Conservation (phyloP, 2,888 invertebrate genomes). For the Heteromyza rotundicornis region DNA sequence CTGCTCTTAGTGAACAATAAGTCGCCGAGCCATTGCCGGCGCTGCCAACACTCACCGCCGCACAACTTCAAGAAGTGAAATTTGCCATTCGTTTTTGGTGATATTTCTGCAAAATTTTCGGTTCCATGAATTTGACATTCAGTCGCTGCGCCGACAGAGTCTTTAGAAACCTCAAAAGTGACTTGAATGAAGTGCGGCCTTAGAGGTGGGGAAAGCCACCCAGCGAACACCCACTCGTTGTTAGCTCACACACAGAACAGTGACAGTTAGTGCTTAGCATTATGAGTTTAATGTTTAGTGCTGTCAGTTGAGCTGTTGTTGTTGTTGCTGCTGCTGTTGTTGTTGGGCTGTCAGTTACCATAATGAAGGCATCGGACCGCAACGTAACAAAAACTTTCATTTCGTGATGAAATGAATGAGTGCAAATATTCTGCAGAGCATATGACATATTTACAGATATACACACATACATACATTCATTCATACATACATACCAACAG, state of each 20-base stretch:
- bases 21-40: too few species aligned
- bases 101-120: conserved; percentile 28
- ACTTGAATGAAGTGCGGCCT: not conserved
- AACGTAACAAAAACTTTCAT: conserved; percentile 2
- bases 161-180: conserved; percentile 21
- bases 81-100: not conserved
- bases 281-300: conserved; percentile 40
- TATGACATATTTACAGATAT: too few species aligned
- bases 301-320: conserved; percentile 25
- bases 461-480: too few species aligned
- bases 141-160: conserved; percentile 1
- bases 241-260: not conserved
- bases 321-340: not conserved
- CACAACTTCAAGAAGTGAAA: not conserved
- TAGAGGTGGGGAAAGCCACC: not conserved
- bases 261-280: conserved; percentile 37
- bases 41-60: not conserved
- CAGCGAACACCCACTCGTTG: not conserved
- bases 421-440: not conserved
- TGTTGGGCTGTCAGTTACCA: conserved; percentile 8
- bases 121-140: conserved; percentile 29
- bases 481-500: too few species aligned
- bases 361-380: conserved; percentile 1
- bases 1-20: too few species aligned
- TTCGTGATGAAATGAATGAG: not conserved